phyloP scores from a whole-genome alignment of 2,888 invertebrate genomes.

The Prosopocoilus inquinatus region DNA sequence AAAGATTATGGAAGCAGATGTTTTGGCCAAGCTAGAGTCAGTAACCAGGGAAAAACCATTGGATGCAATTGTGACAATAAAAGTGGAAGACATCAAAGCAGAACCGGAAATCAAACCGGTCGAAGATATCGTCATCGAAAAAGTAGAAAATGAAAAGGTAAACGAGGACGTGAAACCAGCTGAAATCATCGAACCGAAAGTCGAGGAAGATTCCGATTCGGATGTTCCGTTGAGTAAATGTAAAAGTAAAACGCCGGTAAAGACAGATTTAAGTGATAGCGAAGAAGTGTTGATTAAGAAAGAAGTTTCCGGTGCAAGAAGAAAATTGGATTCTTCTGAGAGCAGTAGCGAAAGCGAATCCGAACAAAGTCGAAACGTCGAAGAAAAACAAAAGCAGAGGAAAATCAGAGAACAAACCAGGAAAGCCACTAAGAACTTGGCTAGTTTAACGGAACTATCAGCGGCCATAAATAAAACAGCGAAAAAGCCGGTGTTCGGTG shows the following conservation, averaged over 20 bases:
- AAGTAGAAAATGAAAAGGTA: conserved; percentile 9
- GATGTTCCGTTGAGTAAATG: conserved; percentile 35
- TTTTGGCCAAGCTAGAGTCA: conserved; percentile 37
- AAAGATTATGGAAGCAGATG: conserved; percentile 45
- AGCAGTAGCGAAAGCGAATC: conserved; percentile 49
- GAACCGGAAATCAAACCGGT: conserved; percentile 10
- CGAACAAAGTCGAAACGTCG: conserved; percentile 20
- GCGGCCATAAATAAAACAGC: conserved; percentile 41
- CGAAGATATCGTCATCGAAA: conserved; percentile 11
- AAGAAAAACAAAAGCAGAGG: conserved; percentile 36
- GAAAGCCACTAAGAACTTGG: conserved; percentile 25
- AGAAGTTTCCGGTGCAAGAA: conserved; percentile 14
- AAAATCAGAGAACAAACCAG: conserved; percentile 41
- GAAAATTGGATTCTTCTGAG: conserved; percentile 26
- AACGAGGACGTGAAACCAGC: conserved; percentile 17
- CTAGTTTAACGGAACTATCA: conserved; percentile 2
- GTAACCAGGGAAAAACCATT: conserved; percentile 38
- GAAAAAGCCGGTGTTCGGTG: conserved; percentile 64
- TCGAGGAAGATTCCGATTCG: conserved; percentile 36
- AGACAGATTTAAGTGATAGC: conserved; percentile 31
- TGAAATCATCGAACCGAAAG: conserved; percentile 20
- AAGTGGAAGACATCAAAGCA: conserved; percentile 18
- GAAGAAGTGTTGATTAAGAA: conserved; percentile 13
- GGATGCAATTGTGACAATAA: conserved; percentile 19
- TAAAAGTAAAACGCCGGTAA: conserved; percentile 23